Evolutionary conservation across 2,797 vertebrate genomes (phyloP).

Genomic region (Vireo griseus): DNA sequence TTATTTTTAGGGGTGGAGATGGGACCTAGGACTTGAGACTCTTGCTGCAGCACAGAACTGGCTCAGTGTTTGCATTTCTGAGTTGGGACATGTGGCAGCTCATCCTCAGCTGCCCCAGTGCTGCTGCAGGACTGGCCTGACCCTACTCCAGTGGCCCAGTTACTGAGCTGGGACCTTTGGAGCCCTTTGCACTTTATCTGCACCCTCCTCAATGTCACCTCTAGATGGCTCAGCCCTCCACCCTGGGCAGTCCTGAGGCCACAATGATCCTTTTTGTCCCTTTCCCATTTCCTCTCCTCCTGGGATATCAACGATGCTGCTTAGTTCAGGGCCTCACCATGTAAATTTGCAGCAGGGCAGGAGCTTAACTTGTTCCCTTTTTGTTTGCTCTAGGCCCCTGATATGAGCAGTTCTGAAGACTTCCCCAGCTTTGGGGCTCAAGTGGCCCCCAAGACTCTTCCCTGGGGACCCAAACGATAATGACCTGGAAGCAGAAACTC

Average conservation of each 20-base stretch:
- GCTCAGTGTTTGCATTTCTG: not conserved
- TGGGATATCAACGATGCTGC: not conserved
- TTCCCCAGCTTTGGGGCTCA: slow-evolving; percentile 98
- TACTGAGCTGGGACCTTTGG: not conserved
- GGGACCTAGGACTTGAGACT: not conserved
- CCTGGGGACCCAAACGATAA: slow-evolving; percentile 99
- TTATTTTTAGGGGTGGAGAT: not conserved
- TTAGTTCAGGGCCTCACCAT: not conserved
- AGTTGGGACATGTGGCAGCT: not conserved
- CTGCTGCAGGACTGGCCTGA: not conserved
- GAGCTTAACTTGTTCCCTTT: slow-evolving; percentile 50
- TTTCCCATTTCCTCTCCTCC: not conserved
- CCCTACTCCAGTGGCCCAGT: rapidly evolving
- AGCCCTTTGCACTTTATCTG: not conserved
- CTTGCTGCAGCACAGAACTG: not conserved
- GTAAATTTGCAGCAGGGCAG: not conserved
- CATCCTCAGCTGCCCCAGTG: not conserved
- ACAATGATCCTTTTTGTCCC: rapidly evolving
- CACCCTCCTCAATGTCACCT: not conserved
- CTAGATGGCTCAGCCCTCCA: not conserved
- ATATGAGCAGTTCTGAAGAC: slow-evolving; percentile 98
- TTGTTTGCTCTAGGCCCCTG: slow-evolving; percentile 85
- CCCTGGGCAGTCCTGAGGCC: not conserved
- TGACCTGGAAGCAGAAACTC: slow-evolving; percentile 74
- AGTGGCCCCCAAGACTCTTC: slow-evolving; percentile 88